phyloP scores from a whole-genome alignment of 2,888 invertebrate species.

The Autographa pulchrina region DNA sequence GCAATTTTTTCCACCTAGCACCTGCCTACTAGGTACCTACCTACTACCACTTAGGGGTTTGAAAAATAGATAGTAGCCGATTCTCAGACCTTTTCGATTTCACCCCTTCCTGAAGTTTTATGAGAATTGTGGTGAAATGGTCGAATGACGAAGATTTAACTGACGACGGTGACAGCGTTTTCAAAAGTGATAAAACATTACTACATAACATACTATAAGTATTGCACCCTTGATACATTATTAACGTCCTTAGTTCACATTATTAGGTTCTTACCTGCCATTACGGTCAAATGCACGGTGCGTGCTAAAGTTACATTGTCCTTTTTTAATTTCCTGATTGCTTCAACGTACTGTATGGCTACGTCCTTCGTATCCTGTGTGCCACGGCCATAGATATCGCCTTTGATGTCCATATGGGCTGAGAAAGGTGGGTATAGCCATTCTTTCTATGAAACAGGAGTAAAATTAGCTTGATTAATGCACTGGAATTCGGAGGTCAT shows the following conservation, averaged over 20 bases:
- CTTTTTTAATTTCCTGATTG: constrained; percentile 69
- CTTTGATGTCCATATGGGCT: constrained; percentile 94
- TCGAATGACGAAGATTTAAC: too few relatives aligned
- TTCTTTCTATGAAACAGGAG: constrained; percentile 90
- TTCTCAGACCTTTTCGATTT: too few relatives aligned
- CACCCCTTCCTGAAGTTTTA: too few relatives aligned
- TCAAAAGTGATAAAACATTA: too few relatives aligned
- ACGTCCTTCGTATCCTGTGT: constrained; percentile 95
- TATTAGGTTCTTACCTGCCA: constrained; percentile 72
- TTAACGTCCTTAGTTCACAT: not conserved
- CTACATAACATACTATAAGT: too few relatives aligned
- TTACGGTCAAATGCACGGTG: constrained; percentile 75
- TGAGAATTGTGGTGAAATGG: too few relatives aligned
- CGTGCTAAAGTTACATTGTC: constrained; percentile 71
- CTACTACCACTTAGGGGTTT: too few relatives aligned
- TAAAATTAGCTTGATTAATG: not conserved
- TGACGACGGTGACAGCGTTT: too few relatives aligned
- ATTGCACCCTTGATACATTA: not conserved
- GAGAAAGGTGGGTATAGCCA: constrained; percentile 97
- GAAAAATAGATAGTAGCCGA: too few relatives aligned
- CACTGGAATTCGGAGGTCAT: too few relatives aligned
- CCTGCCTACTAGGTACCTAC: too few relatives aligned
- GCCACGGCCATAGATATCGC: constrained; percentile 95
- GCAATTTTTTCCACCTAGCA: too few relatives aligned
- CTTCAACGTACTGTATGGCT: constrained; percentile 78